Conservation (phyloP, 1,140 invertebrate species). For the Triops longicaudatus region DNA sequence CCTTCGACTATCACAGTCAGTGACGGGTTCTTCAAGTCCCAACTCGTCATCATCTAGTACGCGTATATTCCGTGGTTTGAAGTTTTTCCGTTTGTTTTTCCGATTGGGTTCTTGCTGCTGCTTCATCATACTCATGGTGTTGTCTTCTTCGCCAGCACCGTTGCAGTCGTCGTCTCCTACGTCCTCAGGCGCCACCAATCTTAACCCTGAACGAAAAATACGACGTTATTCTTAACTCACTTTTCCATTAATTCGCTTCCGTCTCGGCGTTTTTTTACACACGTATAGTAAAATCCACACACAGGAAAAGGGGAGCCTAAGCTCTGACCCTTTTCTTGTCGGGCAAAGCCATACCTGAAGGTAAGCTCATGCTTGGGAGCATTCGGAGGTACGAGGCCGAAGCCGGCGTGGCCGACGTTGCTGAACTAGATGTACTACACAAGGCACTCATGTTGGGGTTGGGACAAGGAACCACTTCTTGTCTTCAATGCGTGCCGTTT, state of each 20-base stretch:
- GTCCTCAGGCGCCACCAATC: background rate
- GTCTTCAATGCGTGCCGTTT: constrained; percentile 6
- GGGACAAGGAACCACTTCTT: constrained; percentile 10
- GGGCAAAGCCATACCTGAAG: background rate
- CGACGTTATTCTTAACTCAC: background rate
- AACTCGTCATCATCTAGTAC: constrained; percentile 43
- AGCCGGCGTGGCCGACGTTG: constrained; percentile 3
- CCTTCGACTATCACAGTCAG: constrained; percentile 18
- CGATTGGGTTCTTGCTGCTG: constrained; percentile 42
- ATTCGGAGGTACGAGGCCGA: background rate
- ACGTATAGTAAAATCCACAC: background rate
- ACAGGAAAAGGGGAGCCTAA: too few relatives aligned
- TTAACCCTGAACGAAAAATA: background rate
- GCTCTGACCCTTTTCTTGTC: too few relatives aligned
- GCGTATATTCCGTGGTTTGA: constrained; percentile 52
- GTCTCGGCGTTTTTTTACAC: background rate
- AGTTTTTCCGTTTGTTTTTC: constrained; percentile 56
- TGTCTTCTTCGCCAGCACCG: background rate
- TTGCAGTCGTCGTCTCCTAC: background rate
- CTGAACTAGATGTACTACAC: constrained; percentile 5
- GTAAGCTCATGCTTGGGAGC: constrained; percentile 5
- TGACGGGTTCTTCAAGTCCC: constrained; percentile 32
- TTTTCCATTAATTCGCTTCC: background rate
- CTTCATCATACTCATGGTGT: background rate
- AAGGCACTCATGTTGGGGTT: constrained; percentile 14